Percentiles rank a stretch among this genome's conserved stretches.
These are phyloP conservation scores for Phania funesta DNA, from an alignment of 2,888 invertebrate genomes.

Conservation along the genomic window DNA sequence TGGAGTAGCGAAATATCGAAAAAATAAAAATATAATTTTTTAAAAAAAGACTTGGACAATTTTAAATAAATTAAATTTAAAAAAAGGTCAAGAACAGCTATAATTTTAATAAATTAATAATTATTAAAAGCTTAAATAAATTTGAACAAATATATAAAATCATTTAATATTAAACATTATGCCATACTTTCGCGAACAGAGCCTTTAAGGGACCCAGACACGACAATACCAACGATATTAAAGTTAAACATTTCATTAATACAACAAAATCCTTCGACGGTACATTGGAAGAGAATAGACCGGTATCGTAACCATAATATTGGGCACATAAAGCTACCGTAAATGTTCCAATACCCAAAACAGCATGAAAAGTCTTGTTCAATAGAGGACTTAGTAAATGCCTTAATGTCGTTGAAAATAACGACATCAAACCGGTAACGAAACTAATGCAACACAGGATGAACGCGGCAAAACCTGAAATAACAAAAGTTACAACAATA, in stretches of 20 bases:
- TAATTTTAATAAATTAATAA: too few relatives aligned
- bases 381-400: slow-evolving; percentile 73
- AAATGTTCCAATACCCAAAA: slow-evolving; percentile 75
- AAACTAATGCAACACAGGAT: slow-evolving; percentile 75
- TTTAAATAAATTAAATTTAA: too few relatives aligned
- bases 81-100: too few relatives aligned
- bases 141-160: background rate
- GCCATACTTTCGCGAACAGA: slow-evolving; percentile 70
- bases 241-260: slow-evolving; percentile 75
- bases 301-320: slow-evolving; percentile 77
- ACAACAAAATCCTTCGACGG: slow-evolving; percentile 71
- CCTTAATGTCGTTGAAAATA: slow-evolving; percentile 73
- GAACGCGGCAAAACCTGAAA: slow-evolving; percentile 76
- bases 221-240: slow-evolving; percentile 74
- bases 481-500: too few relatives aligned
- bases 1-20: too few relatives aligned
- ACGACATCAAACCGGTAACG: slow-evolving; percentile 74
- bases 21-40: too few relatives aligned
- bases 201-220: slow-evolving; percentile 75
- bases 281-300: slow-evolving; percentile 71
- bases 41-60: too few relatives aligned
- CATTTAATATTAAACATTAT: slow-evolving; percentile 52
- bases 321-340: slow-evolving; percentile 75
- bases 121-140: background rate
- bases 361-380: slow-evolving; percentile 77